Evolutionary conservation across 2,888 invertebrate genomes (phyloP), one percentile per base, ranked within the genome.

Genomic region (Chymomyza caudatula): DNA sequence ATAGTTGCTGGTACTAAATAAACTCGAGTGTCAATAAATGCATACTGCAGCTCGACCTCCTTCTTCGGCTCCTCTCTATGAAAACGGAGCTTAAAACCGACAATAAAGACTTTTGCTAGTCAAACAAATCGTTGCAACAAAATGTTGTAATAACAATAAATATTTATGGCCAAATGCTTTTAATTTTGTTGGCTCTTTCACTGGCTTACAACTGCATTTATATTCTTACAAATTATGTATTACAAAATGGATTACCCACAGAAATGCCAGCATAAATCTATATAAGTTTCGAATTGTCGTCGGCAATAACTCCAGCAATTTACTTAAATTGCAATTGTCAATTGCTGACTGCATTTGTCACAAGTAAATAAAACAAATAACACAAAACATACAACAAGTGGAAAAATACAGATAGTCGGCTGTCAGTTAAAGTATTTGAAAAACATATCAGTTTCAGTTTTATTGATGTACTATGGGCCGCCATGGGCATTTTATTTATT

Each of bases 111-210:
- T 59, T 20, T 62, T 52, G 58, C 44, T 55, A 49, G 53, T 20
- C 52, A 61, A 64, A 69, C 67, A 74, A 77, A 74, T 75, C 67
- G 65, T 54, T 64, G 67, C 77, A 71, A 47, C 63, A 71, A 82
- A 77, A 66, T 74, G 63, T 73, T 81, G 85, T 68, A 79, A 85
- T 74, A 65, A 70, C 83, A 83, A 83, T 81, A 72, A 81, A 81
- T 81, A 85, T 84, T 80, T 85, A 85, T 85, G 73, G 66, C 60
- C 52, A 68, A 67, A 69, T 75, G 75, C 67, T 70, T 85, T 79
- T 83, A 83, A 83, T 85, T 79, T 81, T 67, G 69, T 51, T 20
- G 5, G 11, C 8, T 37, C 11, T 37, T 37, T 1, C 29, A 37
- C 29, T 37, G 11, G 29, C 29, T 37, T 59, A 55, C 65, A 69